Evolutionary conservation across 2,888 invertebrate genomes (phyloP).

Genomic region (Osedax frankpressi): DNA sequence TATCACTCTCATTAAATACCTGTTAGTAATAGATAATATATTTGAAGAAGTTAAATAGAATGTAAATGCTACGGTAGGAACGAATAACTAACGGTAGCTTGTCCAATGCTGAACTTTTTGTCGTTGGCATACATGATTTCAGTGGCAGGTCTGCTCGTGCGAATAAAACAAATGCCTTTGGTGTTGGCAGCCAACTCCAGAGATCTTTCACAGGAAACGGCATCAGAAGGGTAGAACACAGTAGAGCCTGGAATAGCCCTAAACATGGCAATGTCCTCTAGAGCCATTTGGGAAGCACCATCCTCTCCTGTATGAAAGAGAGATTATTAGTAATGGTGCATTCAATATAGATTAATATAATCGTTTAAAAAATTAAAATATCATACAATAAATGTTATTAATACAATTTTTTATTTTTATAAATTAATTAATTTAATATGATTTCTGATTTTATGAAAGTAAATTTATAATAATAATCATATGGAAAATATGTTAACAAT

Average conservation of each 20-base stretch:
- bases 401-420: background rate
- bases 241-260: conserved; percentile 66
- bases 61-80: background rate
- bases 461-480: background rate
- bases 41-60: background rate
- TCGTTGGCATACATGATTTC: conserved; percentile 72
- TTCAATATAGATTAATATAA: too few relatives aligned
- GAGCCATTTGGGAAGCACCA: conserved; percentile 96
- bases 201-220: conserved; percentile 82
- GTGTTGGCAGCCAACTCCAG: conserved; percentile 91
- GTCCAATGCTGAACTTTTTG: conserved; percentile 62
- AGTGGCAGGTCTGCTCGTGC: conserved; percentile 84
- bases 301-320: conserved; percentile 65
- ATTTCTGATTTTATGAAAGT: too few relatives aligned
- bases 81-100: conserved; percentile 50
- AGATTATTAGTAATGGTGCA: too few relatives aligned
- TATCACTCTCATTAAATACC: conserved; percentile 61
- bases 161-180: conserved; percentile 82
- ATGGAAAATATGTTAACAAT: background rate
- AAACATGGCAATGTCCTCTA: conserved; percentile 96
- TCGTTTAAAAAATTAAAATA: too few relatives aligned
- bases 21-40: conserved; percentile 39
- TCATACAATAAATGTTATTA: background rate
- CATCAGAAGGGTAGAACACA: conserved; percentile 68
- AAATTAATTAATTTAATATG: background rate